These are phyloP conservation scores for Glaucidium brasilianum DNA, from an alignment of 2,113 vertebrate genomes.

Conservation along the genomic window DNA sequence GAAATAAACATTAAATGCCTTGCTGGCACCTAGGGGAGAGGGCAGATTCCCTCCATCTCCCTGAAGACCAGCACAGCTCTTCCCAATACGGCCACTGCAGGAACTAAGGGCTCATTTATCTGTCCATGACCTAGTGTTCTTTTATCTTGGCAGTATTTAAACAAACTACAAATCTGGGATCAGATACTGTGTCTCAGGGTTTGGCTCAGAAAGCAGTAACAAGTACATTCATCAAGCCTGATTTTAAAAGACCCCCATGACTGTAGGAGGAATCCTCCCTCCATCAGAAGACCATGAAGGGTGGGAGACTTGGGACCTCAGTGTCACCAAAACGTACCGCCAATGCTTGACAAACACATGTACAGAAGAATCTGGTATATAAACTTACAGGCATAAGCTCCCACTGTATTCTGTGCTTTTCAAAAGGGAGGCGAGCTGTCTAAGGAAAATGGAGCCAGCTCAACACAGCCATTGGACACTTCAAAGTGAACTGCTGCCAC, in stretches of 20 bases:
- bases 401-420: neutral
- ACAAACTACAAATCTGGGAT: neutral
- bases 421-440: neutral
- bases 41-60: accelerated
- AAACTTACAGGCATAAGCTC: neutral
- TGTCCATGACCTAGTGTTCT: accelerated
- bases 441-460: neutral
- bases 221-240: neutral
- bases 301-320: neutral
- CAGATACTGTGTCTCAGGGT: neutral
- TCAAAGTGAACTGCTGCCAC: neutral
- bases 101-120: neutral
- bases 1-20: neutral
- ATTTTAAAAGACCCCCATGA: neutral
- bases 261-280: neutral
- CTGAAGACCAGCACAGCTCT: neutral
- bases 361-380: neutral
- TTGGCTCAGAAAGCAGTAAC: neutral
- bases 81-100: accelerated
- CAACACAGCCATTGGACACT: neutral
- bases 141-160: neutral
- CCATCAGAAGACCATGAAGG: neutral
- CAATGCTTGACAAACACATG: accelerated
- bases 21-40: accelerated
- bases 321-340: accelerated